These are phyloP conservation scores for Tetrao urogallus DNA, from an alignment of 2,113 vertebrate species.

Conservation along the genomic window DNA sequence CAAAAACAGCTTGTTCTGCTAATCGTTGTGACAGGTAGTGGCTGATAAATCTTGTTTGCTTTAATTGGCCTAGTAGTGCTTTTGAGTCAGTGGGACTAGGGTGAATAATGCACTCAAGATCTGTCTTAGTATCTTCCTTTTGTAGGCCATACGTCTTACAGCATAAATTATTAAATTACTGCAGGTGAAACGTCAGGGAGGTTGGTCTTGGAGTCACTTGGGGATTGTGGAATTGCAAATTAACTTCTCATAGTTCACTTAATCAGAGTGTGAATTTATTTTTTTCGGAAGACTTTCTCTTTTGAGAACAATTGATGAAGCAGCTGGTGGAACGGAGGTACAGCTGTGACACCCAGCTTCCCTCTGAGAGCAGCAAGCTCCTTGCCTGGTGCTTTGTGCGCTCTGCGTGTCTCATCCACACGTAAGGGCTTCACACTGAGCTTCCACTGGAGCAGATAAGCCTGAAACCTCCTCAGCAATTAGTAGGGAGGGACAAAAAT, in stretches of 20 bases:
- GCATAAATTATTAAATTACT: neutral
- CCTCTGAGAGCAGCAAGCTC: neutral
- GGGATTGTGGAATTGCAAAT: neutral
- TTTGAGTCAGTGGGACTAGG: neutral
- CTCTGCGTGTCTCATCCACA: neutral
- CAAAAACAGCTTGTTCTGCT: neutral
- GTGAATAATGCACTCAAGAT: neutral
- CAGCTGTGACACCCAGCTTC: neutral
- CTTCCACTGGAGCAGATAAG: neutral
- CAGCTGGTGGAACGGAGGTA: neutral
- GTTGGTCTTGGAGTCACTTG: neutral
- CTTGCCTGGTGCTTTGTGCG: neutral
- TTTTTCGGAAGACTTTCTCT: conserved; percentile 15
- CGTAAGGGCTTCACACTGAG: neutral
- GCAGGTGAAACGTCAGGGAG: neutral
- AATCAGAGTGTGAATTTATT: conserved; percentile 7
- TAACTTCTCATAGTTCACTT: conserved; percentile 16
- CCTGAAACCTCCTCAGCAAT: neutral
- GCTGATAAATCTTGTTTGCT: conserved; percentile 15
- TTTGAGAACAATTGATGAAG: neutral
- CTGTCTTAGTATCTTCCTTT: neutral
- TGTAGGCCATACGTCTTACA: neutral
- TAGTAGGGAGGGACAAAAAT: accelerated
- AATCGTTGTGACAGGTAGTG: neutral
- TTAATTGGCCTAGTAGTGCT: neutral